phyloP scores from a whole-genome alignment of 2,113 vertebrate genomes.

The Equus quagga region DNA sequence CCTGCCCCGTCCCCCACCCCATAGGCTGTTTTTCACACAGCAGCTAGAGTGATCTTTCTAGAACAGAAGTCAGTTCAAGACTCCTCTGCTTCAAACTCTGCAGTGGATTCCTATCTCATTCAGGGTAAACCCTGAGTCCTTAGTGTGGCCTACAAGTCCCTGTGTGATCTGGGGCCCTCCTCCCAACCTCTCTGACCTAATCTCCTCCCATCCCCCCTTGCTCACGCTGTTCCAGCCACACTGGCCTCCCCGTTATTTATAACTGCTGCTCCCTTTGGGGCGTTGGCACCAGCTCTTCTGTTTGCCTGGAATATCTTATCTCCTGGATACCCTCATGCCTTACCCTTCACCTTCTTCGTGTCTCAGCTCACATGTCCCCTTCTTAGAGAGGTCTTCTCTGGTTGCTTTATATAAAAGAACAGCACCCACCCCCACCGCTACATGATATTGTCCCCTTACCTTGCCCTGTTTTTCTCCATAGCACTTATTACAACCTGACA shows the following conservation, averaged over 20 bases:
- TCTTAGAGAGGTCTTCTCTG: conserved; percentile 12
- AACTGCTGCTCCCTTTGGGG: neutral
- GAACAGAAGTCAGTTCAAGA: neutral
- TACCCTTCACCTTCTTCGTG: conserved; percentile 9
- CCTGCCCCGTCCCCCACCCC: neutral
- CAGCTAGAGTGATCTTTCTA: conserved; percentile 2
- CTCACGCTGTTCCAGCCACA: neutral
- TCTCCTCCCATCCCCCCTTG: neutral
- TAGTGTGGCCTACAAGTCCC: neutral
- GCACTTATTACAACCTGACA: neutral
- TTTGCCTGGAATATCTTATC: conserved; percentile 42
- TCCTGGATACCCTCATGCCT: neutral
- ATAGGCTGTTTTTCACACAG: neutral
- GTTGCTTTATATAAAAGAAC: neutral
- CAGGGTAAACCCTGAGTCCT: neutral
- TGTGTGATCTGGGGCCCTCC: neutral
- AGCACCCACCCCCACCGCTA: neutral
- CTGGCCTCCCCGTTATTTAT: neutral
- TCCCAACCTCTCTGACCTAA: neutral
- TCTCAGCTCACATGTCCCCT: neutral
- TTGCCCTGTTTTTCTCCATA: conserved; percentile 49
- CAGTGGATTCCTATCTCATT: neutral
- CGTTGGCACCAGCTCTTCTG: conserved; percentile 44
- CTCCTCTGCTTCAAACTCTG: neutral
- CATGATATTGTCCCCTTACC: neutral